Evolutionary conservation across 2,113 vertebrate genomes (phyloP), one percentile per base, ranked within the genome.

Genomic region (Fukomys damarensis): DNA sequence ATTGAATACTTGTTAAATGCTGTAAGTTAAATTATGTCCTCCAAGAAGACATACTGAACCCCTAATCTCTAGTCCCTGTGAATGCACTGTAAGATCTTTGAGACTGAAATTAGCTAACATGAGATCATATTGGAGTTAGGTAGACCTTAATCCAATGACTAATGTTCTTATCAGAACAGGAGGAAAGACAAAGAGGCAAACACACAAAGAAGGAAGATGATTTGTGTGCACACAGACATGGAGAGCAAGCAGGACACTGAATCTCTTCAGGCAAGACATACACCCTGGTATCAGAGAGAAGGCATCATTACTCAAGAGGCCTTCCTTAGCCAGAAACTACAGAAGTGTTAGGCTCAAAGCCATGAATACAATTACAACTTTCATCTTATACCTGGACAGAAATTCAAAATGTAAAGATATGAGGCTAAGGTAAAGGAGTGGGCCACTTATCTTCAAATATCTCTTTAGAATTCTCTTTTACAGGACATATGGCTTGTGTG

Each of bases 191-290:
- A 74, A 76, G 72, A 76, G 26, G 26, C 43, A 89, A 46, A 84
- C 46, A 26, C 5, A 35, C 38, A 32, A n/a, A 84, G 43, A 93
- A 43, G 7, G 35, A 52, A 79, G 74, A 72, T 30, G 76, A 54
- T 4, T 2, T 32, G 26, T 70, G 4, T 0, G 17, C 6, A 10
- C 77, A 32, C 32, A 66, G 56, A 74, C 4, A 38, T 0, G 3
- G n/a, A 84, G 3, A 30, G 8, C 1, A 0, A 84, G 22, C 6
- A 0, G 0, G 74, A 66, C 8, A 3, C 0, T 12, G 28, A 74
- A 65, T 16, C 49, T 19, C n/a, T 4, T 3, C 52, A 19, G 32
- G 59, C 16, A n/a, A 52, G 38, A 91, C 79, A 10, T 2, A 8
- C 4, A 38, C 9, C 35, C 84, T 5, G 3, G n/a, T 11, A 3